Base-by-base conservation (phyloP, 2,888 invertebrate genomes). In the Coecobrya sp. region DNA sequence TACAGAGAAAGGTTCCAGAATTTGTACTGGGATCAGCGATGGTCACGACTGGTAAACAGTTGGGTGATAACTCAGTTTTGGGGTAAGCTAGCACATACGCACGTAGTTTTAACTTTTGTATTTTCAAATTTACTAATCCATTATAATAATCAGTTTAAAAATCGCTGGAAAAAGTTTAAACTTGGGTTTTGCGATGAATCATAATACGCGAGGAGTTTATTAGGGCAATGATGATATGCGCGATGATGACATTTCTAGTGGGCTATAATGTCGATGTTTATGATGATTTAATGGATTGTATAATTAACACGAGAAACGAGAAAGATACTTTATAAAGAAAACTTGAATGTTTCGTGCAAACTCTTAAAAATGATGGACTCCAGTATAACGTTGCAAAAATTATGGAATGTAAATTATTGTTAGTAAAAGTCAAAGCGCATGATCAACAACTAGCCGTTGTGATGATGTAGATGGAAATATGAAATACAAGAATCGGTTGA, bases 1-100 rank as follows among this genome's bases (percentile, higher is more conserved):
- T 95, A 65, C 95, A 97, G 96, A 98, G 98, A 96, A 99, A 99
- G 96, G 97, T 98, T 94, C 97, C 98, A 5, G 99, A 99, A 95
- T 98, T 97, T 95, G 96, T 97, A 93, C 96, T 99, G 89, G 98
- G 97, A 0, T 96, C 97, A 94, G 97, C 97, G 92, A 97, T 98
- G 97, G 96, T 96, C 95, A 98, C 97, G 93, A 95, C 96, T 95
- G 97, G 97, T 95, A 91, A 96, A 96, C 95, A 95, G 95, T 89
- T 92, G 30, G 92, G 92, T 96, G 97, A 96, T 96, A 97, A 95
- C 96, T 97, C 95, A 96, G 97, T 96, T 96, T 96, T 97, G 94
- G 97, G 97, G 96, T 96, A 94, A 95, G 95, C 25, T 22, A 30
- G 36, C 1, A 13, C 68, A 68, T 30, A n/a, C n/a, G n/a, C n/a